Evolutionary conservation across 2,888 invertebrate genomes (phyloP), one percentile per base, ranked within the genome.

Genomic region (Conistra vaccinii): DNA sequence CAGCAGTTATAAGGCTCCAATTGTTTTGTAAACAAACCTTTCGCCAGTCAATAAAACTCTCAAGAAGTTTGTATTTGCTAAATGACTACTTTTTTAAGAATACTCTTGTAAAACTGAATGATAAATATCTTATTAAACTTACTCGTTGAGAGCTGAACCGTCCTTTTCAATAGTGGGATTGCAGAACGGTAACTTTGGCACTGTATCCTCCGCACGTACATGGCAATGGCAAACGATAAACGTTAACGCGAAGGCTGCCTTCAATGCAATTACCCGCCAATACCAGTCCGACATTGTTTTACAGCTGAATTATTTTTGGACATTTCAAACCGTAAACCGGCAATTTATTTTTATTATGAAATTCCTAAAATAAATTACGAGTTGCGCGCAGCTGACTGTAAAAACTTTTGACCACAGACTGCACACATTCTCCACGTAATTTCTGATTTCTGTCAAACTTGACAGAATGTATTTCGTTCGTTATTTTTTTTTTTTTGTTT

Each of bases 211-310:
- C 71, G 95, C 92, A 78, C 91, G 90, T 82, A 95, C 88, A 91
- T 92, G 93, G 88, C 92, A 93, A 91, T 92, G 93, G 88, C 92
- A 93, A 88, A 92, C 91, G 80, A 94, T 89, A 91, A 92, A 94
- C 85, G 92, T 92, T 85, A 95, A 85, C 69, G 92, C 90, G 82
- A 96, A 93, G 51, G 92, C 92, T 76, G 94, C 91, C 88, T 94
- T 94, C 73, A 95, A 85, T 86, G 93, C 93, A 87, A 95, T 91
- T 85, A 94, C 91, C 90, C 94, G 92, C 95, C 95, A 94, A 94
- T 93, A 94, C 95, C 95, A 95, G 83, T 92, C 91, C 92, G 94
- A 95, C 96, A 96, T 96, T 94, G 92, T 96, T 92, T 89, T 92
- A 91, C 90, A 83, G 91, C 90, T 88, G 94, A 94, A 94, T 91